phyloP scores from a whole-genome alignment of 2,888 invertebrate genomes.

The Neoascia interrupta region DNA sequence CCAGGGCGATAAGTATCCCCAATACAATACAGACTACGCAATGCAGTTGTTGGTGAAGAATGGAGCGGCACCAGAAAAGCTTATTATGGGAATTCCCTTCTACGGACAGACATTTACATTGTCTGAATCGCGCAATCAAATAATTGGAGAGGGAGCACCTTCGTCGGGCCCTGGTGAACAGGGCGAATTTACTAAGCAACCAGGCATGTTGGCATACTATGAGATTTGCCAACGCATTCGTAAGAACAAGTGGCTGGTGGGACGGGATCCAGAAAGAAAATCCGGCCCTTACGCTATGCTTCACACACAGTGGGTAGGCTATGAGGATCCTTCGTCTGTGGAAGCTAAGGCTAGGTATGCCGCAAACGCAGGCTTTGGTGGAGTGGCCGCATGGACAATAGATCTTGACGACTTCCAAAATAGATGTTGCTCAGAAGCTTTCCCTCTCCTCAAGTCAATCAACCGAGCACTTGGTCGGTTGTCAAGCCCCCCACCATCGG shows the following conservation, averaged over 20 bases:
- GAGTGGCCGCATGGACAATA: constrained; percentile 92
- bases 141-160: constrained; percentile 82
- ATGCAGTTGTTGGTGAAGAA: constrained; percentile 86
- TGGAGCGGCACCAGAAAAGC: constrained; percentile 89
- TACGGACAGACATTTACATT: constrained; percentile 93
- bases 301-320: constrained; percentile 94
- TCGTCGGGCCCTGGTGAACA: constrained; percentile 88
- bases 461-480: constrained; percentile 87
- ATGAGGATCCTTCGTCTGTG: constrained; percentile 89
- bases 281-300: constrained; percentile 87
- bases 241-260: constrained; percentile 85
- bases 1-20: constrained; percentile 85
- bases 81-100: constrained; percentile 90
- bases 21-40: constrained; percentile 91
- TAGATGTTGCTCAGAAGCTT: constrained; percentile 89
- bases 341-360: constrained; percentile 89
- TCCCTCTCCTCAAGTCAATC: constrained; percentile 88
- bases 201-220: constrained; percentile 93
- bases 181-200: constrained; percentile 90
- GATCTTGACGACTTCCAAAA: constrained; percentile 94
- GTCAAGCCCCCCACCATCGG: constrained; percentile 81
- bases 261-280: constrained; percentile 83
- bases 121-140: constrained; percentile 76
- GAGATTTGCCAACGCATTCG: constrained; percentile 89
- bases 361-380: constrained; percentile 86